phyloP scores from a whole-genome alignment of 2,797 vertebrate species.

The Xiphorhynchus erythropygius region DNA sequence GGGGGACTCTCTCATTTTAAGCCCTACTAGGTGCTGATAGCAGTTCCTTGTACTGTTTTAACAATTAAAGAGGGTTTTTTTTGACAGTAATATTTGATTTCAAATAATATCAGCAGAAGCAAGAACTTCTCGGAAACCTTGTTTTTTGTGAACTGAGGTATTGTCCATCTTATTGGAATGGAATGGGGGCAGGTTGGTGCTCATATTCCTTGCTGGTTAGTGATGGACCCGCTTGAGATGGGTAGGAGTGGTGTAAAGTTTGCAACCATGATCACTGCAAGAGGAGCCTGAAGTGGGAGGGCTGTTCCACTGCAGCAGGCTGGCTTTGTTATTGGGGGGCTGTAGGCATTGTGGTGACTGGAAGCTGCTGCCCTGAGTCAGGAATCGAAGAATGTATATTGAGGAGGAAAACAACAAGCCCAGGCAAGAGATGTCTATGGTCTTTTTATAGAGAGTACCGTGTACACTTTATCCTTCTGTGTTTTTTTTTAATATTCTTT shows the following conservation, averaged over 20 bases:
- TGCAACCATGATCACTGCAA: neutral
- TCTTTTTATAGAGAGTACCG: neutral
- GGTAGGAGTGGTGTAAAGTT: neutral
- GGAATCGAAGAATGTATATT: neutral
- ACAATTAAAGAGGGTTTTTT: neutral
- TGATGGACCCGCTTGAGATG: neutral
- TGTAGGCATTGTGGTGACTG: neutral
- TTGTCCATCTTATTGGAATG: neutral
- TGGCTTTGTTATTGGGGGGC: fast-evolving
- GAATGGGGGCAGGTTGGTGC: neutral
- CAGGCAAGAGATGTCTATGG: neutral
- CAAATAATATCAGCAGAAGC: neutral
- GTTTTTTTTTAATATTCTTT: neutral
- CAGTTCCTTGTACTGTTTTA: neutral
- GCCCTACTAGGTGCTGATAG: neutral
- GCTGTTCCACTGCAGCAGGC: neutral
- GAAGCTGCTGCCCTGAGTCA: neutral
- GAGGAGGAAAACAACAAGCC: neutral
- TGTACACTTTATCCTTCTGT: neutral
- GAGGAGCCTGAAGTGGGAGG: neutral
- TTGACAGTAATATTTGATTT: neutral
- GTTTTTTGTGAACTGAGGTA: neutral
- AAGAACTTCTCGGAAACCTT: neutral
- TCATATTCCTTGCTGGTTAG: neutral
- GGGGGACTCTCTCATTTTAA: neutral